These are phyloP conservation scores for Zoanthus solanderi DNA, from an alignment of 92 coral and sea anemone genomes.

Conservation along the genomic window DNA sequence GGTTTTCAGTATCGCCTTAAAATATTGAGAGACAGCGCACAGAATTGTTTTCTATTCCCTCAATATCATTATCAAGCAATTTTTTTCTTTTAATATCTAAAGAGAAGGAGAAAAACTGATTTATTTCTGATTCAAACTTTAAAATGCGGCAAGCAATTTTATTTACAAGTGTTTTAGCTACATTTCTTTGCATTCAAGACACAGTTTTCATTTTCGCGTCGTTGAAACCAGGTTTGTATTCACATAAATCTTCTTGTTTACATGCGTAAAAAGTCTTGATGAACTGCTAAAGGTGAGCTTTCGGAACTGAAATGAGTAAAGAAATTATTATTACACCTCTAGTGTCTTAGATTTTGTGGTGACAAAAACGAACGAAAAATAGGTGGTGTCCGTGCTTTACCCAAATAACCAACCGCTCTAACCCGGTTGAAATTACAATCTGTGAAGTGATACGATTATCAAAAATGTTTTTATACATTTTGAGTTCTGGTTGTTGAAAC, in stretches of 20 bases:
- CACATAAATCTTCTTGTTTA: neutral
- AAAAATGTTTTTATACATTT: too few relatives aligned
- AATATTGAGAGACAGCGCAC: conserved; percentile 11
- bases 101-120: neutral
- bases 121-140: neutral
- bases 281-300: neutral
- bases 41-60: neutral
- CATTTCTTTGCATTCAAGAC: conserved; percentile 2
- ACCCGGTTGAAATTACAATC: too few relatives aligned
- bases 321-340: neutral
- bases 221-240: conserved; percentile 15
- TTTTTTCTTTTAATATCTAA: neutral
- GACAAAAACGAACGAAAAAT: too few relatives aligned
- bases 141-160: neutral
- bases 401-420: too few relatives aligned
- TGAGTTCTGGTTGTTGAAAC: too few relatives aligned
- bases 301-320: neutral
- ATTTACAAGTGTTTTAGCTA: neutral
- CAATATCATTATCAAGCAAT: neutral
- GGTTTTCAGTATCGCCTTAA: neutral
- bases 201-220: neutral
- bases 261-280: neutral
- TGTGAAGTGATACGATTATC: too few relatives aligned
- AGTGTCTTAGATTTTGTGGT: neutral
- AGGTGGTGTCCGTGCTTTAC: too few relatives aligned